These are phyloP conservation scores for Eleutherodactylus coqui DNA, from an alignment of 2,797 vertebrate genomes.

Conservation along the genomic window DNA sequence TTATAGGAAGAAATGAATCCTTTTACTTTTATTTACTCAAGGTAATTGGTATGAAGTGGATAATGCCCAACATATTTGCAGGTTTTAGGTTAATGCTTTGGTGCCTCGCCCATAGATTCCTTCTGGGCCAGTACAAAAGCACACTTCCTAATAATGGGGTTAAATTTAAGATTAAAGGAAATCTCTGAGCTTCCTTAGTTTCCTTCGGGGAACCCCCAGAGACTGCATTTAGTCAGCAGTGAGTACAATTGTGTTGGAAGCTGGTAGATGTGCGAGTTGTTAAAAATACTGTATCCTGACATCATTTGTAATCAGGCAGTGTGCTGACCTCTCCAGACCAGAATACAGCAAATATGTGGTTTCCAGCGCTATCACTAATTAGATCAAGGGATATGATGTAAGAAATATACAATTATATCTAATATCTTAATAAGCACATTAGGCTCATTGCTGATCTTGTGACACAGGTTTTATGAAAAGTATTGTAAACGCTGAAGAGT, in stretches of 20 bases:
- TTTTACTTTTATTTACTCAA: background rate
- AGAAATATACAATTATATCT: background rate
- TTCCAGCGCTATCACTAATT: background rate
- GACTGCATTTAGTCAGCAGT: constrained; percentile 8
- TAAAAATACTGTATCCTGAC: constrained; percentile 20
- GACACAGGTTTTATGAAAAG: background rate
- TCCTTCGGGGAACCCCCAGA: constrained; percentile 49
- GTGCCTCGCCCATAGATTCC: constrained; percentile 25
- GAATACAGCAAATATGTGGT: background rate
- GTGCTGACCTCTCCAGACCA: background rate
- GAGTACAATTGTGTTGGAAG: constrained; percentile 4
- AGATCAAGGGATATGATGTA: background rate
- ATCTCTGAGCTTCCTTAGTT: constrained; percentile 67
- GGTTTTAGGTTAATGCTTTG: constrained; percentile 5
- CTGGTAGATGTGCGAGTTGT: background rate
- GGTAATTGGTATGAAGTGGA: background rate
- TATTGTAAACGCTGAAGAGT: background rate
- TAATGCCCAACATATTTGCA: background rate
- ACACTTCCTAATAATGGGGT: constrained; percentile 65
- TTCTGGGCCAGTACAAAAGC: constrained; percentile 66
- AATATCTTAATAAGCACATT: background rate
- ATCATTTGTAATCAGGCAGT: constrained; percentile 22
- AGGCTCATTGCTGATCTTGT: background rate
- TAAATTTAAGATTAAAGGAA: constrained; percentile 67
- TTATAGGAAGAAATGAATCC: background rate